These are phyloP conservation scores for Euzetes globulus DNA, from an alignment of 2,888 invertebrate species.

Conservation along the genomic window DNA sequence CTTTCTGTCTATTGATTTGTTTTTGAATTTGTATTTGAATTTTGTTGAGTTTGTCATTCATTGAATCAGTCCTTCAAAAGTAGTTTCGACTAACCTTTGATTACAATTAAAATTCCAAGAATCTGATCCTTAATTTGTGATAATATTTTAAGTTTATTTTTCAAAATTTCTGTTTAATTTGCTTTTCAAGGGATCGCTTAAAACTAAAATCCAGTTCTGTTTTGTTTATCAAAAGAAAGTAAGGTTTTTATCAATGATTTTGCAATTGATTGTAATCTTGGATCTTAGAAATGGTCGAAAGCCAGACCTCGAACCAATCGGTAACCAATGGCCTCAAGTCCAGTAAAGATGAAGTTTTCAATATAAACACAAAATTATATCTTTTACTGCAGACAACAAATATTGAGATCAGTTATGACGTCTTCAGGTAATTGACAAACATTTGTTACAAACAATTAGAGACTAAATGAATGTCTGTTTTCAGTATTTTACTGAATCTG, in stretches of 20 bases:
- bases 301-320: not conserved
- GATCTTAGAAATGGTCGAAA: slow-evolving; percentile 23
- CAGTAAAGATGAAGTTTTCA: not conserved
- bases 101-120: too few relatives aligned
- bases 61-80: too few relatives aligned
- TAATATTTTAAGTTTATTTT: not conserved
- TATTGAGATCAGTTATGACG: slow-evolving; percentile 21
- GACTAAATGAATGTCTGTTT: not conserved
- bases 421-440: slow-evolving; percentile 7
- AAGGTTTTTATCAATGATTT: not conserved
- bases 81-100: too few relatives aligned
- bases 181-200: too few relatives aligned
- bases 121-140: too few relatives aligned
- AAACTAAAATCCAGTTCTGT: too few relatives aligned
- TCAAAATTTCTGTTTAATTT: not conserved
- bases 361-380: slow-evolving; percentile 2
- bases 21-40: too few relatives aligned
- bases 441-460: not conserved
- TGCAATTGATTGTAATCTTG: not conserved
- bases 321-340: not conserved
- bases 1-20: too few relatives aligned
- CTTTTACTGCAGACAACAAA: slow-evolving; percentile 12
- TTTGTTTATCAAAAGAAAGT: not conserved
- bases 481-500: slow-evolving; percentile 7
- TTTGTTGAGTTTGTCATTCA: too few relatives aligned